Percentiles rank a stretch among this genome's conserved stretches.
Conservation (phyloP, 2,888 invertebrate species). For the Mythimna lalbum region DNA sequence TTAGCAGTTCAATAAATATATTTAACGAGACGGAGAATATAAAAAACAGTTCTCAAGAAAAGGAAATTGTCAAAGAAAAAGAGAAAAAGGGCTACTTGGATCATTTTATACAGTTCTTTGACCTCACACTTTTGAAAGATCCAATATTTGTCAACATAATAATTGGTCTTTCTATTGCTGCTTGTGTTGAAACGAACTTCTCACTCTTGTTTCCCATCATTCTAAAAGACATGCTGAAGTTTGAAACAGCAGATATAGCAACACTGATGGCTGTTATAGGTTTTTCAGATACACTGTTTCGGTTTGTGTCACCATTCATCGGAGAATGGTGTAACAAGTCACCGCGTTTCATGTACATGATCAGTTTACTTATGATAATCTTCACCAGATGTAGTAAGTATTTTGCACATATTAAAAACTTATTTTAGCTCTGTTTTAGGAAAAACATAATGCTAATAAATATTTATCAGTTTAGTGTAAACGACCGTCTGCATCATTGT, state of each 20-base stretch:
- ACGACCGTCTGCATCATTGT: constrained; percentile 38
- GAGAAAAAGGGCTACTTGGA: constrained; percentile 69
- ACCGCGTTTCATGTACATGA: constrained; percentile 92
- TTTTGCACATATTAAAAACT: background rate
- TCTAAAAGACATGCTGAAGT: constrained; percentile 91
- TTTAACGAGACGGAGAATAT: constrained; percentile 82
- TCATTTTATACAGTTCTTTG: constrained; percentile 90
- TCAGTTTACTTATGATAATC: constrained; percentile 91
- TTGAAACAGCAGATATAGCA: constrained; percentile 91
- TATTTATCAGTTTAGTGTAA: constrained; percentile 38
- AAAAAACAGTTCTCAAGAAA: constrained; percentile 70
- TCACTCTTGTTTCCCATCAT: constrained; percentile 92
- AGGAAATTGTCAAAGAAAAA: constrained; percentile 60
- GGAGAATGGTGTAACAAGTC: constrained; percentile 92
- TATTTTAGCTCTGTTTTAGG: constrained; percentile 1
- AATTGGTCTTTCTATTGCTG: constrained; percentile 92
- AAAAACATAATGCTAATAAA: background rate
- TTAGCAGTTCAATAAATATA: constrained; percentile 91
- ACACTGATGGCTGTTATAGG: constrained; percentile 92
- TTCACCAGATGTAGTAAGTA: constrained; percentile 92
- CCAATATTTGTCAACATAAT: constrained; percentile 93
- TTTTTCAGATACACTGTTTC: constrained; percentile 90
- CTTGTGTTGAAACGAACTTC: constrained; percentile 93
- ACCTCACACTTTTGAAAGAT: constrained; percentile 92
- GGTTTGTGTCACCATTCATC: constrained; percentile 92